These are phyloP conservation scores for Drosophila kambysellisi DNA, from an alignment of 2,888 invertebrate genomes.

Conservation along the genomic window DNA sequence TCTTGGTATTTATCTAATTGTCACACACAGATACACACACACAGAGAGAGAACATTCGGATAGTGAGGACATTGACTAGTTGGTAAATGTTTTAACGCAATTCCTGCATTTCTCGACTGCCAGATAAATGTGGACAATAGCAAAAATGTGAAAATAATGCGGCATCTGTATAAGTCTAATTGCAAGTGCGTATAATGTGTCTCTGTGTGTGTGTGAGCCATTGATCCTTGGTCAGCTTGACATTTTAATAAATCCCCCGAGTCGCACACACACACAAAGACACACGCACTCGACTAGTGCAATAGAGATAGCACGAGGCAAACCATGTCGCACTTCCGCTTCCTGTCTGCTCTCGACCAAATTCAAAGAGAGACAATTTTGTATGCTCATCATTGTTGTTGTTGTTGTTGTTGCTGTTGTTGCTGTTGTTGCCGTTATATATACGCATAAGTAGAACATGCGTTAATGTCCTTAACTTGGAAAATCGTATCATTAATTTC, in stretches of 20 bases:
- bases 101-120: conserved; percentile 58
- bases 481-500: conserved; percentile 78
- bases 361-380: conserved; percentile 33
- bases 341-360: conserved; percentile 58
- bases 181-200: conserved; percentile 44
- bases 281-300: not conserved
- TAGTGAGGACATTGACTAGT: conserved; percentile 15
- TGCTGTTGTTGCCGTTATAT: conserved; percentile 18
- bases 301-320: conserved; percentile 33
- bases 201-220: conserved; percentile 49
- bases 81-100: conserved; percentile 64
- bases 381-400: conserved; percentile 33
- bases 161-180: conserved; percentile 68
- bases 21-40: conserved; percentile 46
- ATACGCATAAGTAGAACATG: conserved; percentile 37
- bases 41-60: conserved; percentile 6
- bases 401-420: conserved; percentile 21
- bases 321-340: conserved; percentile 68
- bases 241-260: conserved; percentile 73
- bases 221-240: conserved; percentile 65
- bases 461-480: conserved; percentile 71
- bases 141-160: conserved; percentile 72
- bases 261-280: conserved; percentile 14
- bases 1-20: conserved; percentile 78
- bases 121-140: conserved; percentile 62